Percentiles rank a stretch among this genome's conserved stretches.
These are phyloP conservation scores for Presbytis comata DNA, from an alignment of 2,797 vertebrate species.

Conservation along the genomic window DNA sequence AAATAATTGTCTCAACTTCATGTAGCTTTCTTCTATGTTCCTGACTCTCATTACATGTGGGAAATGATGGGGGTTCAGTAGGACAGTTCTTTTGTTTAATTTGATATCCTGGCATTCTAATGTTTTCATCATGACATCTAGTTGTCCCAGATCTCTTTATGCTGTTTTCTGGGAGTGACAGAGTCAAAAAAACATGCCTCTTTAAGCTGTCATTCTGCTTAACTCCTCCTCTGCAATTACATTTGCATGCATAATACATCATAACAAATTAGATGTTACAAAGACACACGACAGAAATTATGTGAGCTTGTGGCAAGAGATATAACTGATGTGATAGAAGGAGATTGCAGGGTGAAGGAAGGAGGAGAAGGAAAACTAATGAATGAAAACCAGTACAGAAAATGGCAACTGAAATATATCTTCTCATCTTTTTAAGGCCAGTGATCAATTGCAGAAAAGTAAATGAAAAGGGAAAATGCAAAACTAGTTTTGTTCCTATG, in stretches of 20 bases:
- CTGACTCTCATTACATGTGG: slow-evolving; percentile 42
- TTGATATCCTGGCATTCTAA: slow-evolving; percentile 74
- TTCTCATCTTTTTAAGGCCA: slow-evolving; percentile 62
- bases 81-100: slow-evolving; percentile 72
- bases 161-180: slow-evolving; percentile 74
- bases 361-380: slow-evolving; percentile 59
- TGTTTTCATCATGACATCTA: slow-evolving; percentile 75
- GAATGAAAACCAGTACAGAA: slow-evolving; percentile 69
- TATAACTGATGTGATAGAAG: slow-evolving; percentile 56
- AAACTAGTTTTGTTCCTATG: slow-evolving; percentile 59
- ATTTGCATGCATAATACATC: slow-evolving; percentile 82
- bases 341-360: not conserved
- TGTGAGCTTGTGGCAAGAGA: slow-evolving; percentile 74
- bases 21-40: slow-evolving; percentile 53
- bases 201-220: slow-evolving; percentile 80
- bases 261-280: slow-evolving; percentile 81
- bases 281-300: slow-evolving; percentile 77
- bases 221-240: slow-evolving; percentile 82
- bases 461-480: slow-evolving; percentile 62
- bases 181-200: slow-evolving; percentile 70
- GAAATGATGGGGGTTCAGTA: slow-evolving; percentile 52
- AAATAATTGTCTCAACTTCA: slow-evolving; percentile 31
- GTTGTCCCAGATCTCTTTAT: slow-evolving; percentile 75
- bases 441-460: slow-evolving; percentile 49
- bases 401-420: slow-evolving; percentile 48